Conservation (phyloP, 2,113 vertebrate genomes). For the Merops nubicus region DNA sequence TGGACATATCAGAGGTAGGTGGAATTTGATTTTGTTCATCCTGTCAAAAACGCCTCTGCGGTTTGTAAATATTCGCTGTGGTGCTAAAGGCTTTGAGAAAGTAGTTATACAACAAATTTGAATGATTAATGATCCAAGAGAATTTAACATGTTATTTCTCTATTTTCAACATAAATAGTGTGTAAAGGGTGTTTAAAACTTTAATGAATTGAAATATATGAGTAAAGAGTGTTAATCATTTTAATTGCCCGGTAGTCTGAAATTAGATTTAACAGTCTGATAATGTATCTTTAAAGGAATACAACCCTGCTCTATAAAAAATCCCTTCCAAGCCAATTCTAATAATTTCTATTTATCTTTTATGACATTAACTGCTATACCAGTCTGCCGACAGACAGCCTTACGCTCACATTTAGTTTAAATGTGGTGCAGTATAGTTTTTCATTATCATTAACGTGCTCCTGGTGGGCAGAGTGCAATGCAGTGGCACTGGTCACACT, state of each 20-base stretch:
- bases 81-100: conserved; percentile 22
- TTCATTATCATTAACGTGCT: conserved; percentile 80
- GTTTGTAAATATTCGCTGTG: background rate
- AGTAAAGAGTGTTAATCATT: conserved; percentile 79
- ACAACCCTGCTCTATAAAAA: conserved; percentile 74
- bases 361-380: conserved; percentile 75
- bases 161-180: conserved; percentile 64
- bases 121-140: conserved; percentile 56
- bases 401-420: conserved; percentile 70
- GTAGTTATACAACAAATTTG: conserved; percentile 9
- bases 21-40: background rate
- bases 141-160: conserved; percentile 43
- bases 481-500: conserved; percentile 82
- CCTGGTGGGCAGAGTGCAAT: conserved; percentile 79
- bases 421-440: conserved; percentile 67
- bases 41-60: background rate
- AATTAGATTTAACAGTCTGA: conserved; percentile 77
- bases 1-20: background rate
- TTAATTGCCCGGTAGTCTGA: conserved; percentile 78
- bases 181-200: conserved; percentile 73
- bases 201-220: conserved; percentile 74
- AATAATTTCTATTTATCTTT: conserved; percentile 82
- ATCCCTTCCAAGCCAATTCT: conserved; percentile 75
- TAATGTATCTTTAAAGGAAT: conserved; percentile 78
- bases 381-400: conserved; percentile 76